Percentiles rank a stretch among this genome's conserved stretches.
Conservation (phyloP, 2,113 vertebrate species). For the Panthera leo region DNA sequence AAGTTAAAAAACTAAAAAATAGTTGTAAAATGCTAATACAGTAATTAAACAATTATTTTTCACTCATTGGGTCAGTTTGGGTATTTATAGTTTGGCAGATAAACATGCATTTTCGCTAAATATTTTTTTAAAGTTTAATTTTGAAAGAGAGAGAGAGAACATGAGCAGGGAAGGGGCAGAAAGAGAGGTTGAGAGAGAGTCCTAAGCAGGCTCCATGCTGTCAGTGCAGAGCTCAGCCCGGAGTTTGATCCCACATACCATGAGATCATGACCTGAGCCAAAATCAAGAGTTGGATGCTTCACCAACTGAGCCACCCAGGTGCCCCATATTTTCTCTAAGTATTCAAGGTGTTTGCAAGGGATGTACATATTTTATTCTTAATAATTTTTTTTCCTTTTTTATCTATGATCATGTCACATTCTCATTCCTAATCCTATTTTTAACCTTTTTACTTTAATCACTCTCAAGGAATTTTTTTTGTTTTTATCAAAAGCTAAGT, state of each 20-base stretch:
- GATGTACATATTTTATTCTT: neutral
- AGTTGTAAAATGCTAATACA: neutral
- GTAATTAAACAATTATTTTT: neutral
- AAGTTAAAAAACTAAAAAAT: no score
- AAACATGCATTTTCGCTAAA: neutral
- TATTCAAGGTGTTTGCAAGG: neutral
- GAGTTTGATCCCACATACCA: no score
- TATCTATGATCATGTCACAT: neutral
- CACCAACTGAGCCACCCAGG: no score
- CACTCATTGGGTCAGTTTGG: neutral
- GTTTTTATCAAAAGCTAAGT: neutral
- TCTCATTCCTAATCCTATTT: neutral
- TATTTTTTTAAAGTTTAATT: neutral
- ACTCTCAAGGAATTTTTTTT: neutral
- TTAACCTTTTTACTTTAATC: neutral
- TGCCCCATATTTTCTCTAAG: neutral
- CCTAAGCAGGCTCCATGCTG: no score
- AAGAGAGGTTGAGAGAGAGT: no score
- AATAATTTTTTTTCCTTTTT: neutral
- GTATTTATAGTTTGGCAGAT: neutral
- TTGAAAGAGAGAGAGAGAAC: no score
- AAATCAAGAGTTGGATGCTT: no score
- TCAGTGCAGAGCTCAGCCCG: no score
- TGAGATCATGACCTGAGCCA: no score
- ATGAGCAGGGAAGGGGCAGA: no score